These are phyloP conservation scores for Mellilla xanthometata DNA, from an alignment of 2,888 invertebrate species.

Conservation along the genomic window DNA sequence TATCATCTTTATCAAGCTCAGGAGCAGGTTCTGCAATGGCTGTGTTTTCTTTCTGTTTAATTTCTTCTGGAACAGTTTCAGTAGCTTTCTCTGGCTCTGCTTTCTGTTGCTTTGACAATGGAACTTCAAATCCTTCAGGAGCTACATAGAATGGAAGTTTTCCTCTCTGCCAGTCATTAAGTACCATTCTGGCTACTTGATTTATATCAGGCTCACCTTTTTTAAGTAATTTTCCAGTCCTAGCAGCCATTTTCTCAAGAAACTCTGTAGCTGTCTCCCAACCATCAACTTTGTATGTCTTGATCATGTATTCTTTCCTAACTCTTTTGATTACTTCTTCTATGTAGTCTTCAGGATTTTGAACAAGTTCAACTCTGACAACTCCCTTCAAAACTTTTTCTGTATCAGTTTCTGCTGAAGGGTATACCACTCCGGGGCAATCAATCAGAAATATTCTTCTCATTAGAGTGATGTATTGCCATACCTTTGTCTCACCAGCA, in stretches of 20 bases:
- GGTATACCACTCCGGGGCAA: constrained; percentile 99
- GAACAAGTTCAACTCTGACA: constrained; percentile 96
- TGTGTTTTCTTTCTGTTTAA: constrained; percentile 42
- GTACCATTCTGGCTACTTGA: constrained; percentile 95
- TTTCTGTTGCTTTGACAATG: constrained; percentile 74
- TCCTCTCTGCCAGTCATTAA: constrained; percentile 99
- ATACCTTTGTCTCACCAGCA: constrained; percentile 98
- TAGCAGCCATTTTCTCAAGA: constrained; percentile 93
- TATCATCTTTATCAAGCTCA: constrained; percentile 40
- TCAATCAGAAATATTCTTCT: constrained; percentile 97
- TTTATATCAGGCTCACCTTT: constrained; percentile 98
- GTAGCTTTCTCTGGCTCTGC: constrained; percentile 41
- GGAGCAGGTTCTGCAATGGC: constrained; percentile 35
- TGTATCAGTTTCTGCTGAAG: constrained; percentile 96
- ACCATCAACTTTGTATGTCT: constrained; percentile 93
- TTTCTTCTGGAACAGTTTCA: constrained; percentile 36
- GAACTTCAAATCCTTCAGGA: constrained; percentile 91
- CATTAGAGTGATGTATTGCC: constrained; percentile 99
- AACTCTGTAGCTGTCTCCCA: constrained; percentile 95
- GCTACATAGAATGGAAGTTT: constrained; percentile 96
- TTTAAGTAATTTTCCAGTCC: constrained; percentile 95
- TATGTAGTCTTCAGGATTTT: constrained; percentile 97
- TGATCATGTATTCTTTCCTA: constrained; percentile 92
- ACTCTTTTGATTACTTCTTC: constrained; percentile 93
- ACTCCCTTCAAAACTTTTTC: constrained; percentile 98